These are phyloP conservation scores for rat (Rattus norvegicus) DNA, from an alignment of 2,113 vertebrate species.

Conservation along the genomic window DNA sequence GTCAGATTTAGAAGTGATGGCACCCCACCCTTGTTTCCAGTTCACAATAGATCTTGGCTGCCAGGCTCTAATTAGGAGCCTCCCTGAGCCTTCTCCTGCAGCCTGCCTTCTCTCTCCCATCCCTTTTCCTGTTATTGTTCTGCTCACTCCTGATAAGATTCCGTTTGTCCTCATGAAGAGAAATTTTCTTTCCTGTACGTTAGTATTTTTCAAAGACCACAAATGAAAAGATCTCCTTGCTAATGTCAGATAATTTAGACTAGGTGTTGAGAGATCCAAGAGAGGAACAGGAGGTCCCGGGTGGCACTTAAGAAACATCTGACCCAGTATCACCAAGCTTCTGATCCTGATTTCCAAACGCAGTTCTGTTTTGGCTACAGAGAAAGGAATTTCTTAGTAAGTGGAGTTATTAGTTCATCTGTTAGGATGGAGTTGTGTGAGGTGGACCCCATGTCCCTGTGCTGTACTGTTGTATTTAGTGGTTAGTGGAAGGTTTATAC, in stretches of 20 bases:
- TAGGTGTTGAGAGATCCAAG: slow-evolving; percentile 37
- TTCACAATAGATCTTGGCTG: slow-evolving; percentile 45
- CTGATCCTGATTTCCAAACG: slow-evolving; percentile 45
- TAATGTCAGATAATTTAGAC: slow-evolving; percentile 52
- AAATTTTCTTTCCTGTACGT: neutral
- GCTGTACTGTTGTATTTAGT: neutral
- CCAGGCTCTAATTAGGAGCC: slow-evolving; percentile 72
- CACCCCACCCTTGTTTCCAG: slow-evolving; percentile 34
- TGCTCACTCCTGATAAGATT: slow-evolving; percentile 82
- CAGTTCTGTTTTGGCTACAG: slow-evolving; percentile 60
- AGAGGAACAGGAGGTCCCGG: neutral
- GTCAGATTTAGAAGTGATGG: neutral
- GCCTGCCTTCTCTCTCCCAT: slow-evolving; percentile 70
- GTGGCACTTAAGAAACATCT: slow-evolving; percentile 10
- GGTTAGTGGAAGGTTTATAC: neutral
- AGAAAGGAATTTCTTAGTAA: slow-evolving; percentile 2
- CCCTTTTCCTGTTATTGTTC: slow-evolving; percentile 88
- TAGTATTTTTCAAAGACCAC: slow-evolving; percentile 79
- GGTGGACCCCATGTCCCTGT: neutral
- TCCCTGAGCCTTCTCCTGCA: slow-evolving; percentile 70
- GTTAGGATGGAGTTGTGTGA: neutral
- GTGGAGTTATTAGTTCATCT: neutral
- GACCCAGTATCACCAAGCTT: slow-evolving; percentile 10
- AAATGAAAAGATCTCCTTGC: slow-evolving; percentile 59
- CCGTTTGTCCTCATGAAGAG: slow-evolving; percentile 66